These are phyloP conservation scores for Cuniculus paca DNA, from an alignment of 2,797 vertebrate genomes.

Conservation along the genomic window DNA sequence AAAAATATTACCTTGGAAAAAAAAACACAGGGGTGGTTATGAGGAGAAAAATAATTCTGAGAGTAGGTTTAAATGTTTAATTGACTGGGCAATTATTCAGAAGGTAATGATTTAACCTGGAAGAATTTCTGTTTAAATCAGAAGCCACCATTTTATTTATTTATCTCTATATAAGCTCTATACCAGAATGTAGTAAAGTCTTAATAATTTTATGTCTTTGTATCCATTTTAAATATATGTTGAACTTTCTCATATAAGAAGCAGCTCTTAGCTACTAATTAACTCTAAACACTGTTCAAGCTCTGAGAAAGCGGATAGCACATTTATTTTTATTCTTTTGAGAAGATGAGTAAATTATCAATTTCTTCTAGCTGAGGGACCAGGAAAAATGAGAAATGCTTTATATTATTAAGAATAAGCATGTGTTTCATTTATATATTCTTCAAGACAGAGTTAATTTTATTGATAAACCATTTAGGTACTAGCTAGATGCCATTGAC, in stretches of 20 bases:
- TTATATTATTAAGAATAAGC: conserved; percentile 23
- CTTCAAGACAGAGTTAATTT: conserved; percentile 84
- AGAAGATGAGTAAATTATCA: conserved; percentile 16
- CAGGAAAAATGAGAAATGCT: background rate
- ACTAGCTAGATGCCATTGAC: conserved; percentile 79
- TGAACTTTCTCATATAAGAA: background rate
- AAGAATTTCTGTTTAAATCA: background rate
- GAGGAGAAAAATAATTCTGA: background rate
- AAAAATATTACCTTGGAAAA: background rate
- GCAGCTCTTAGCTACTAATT: background rate
- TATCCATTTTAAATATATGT: background rate
- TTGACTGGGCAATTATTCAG: background rate
- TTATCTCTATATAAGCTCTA: background rate
- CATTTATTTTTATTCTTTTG: background rate
- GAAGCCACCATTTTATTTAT: background rate
- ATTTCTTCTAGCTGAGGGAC: background rate
- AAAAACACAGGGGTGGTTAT: background rate
- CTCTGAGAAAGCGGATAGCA: background rate
- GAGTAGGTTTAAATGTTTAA: conserved; percentile 42
- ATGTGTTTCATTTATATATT: conserved; percentile 54
- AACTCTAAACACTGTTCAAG: background rate
- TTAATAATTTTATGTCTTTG: too few relatives aligned
- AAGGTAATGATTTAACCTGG: background rate
- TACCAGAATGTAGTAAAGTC: background rate
- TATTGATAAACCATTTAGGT: conserved; percentile 87